phyloP scores from a whole-genome alignment of 2,797 vertebrate species.

The Gastrophryne carolinensis region DNA sequence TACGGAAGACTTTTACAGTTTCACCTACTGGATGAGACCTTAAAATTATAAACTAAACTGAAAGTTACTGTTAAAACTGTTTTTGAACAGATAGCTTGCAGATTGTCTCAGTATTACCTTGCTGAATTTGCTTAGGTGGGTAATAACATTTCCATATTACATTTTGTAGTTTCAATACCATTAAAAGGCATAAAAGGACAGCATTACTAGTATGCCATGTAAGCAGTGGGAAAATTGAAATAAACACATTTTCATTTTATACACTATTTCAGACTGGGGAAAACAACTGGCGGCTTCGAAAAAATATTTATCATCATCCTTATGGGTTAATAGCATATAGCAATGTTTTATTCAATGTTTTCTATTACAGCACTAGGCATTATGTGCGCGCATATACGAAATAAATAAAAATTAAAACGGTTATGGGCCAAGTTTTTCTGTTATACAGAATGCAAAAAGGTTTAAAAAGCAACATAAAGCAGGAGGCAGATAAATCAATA shows the following conservation, averaged over 20 bases:
- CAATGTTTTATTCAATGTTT: neutral
- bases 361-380: neutral
- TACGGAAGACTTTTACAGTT: no score
- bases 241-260: neutral
- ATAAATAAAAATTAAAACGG: slow-evolving; percentile 4
- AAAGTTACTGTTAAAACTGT: no score
- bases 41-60: no score
- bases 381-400: neutral
- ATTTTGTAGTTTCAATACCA: neutral
- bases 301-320: no score
- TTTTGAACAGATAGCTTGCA: no score
- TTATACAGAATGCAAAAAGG: neutral
- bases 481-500: neutral
- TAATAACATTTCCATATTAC: neutral
- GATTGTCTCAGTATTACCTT: neutral
- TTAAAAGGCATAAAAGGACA: neutral
- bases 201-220: neutral
- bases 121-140: neutral
- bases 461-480: neutral
- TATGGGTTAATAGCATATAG: neutral
- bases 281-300: neutral
- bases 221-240: neutral
- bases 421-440: neutral
- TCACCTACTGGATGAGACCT: no score
- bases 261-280: neutral